Conservation (phyloP, 2,113 vertebrate genomes). For the Hylia prasina region DNA sequence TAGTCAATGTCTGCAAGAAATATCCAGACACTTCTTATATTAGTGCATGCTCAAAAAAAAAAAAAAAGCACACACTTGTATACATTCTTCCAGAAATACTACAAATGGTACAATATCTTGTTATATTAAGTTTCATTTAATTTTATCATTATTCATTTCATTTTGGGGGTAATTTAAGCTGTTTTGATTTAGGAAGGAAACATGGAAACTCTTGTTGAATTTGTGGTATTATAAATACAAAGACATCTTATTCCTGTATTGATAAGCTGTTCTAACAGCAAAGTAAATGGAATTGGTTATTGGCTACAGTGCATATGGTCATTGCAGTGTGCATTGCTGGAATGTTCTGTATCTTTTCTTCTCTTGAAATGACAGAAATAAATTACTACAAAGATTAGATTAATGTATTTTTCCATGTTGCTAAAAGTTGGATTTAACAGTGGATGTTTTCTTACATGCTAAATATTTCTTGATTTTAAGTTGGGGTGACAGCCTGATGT, state of each 20-base stretch:
- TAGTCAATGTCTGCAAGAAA: not conserved
- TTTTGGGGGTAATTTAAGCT: not conserved
- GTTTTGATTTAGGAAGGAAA: not conserved
- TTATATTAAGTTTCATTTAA: not conserved
- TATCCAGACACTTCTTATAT: not conserved
- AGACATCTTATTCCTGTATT: not conserved
- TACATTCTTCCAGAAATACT: not conserved
- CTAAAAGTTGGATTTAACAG: not conserved
- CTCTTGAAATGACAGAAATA: not conserved
- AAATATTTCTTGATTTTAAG: not conserved
- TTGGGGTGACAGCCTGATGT: not conserved
- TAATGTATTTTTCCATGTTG: not conserved
- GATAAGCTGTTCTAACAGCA: not conserved
- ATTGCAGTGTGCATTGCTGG: not conserved
- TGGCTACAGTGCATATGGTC: not conserved
- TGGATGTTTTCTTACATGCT: not conserved
- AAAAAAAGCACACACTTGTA: not conserved
- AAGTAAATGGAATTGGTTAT: not conserved
- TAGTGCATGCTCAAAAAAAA: slow-evolving; percentile 25
- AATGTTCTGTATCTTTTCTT: not conserved
- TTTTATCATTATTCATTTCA: not conserved
- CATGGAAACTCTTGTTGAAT: not conserved
- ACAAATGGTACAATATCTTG: not conserved
- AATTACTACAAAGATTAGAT: not conserved
- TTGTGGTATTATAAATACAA: not conserved